These are phyloP conservation scores for Cathartes aura DNA, from an alignment of 2,113 vertebrate species.

Conservation along the genomic window DNA sequence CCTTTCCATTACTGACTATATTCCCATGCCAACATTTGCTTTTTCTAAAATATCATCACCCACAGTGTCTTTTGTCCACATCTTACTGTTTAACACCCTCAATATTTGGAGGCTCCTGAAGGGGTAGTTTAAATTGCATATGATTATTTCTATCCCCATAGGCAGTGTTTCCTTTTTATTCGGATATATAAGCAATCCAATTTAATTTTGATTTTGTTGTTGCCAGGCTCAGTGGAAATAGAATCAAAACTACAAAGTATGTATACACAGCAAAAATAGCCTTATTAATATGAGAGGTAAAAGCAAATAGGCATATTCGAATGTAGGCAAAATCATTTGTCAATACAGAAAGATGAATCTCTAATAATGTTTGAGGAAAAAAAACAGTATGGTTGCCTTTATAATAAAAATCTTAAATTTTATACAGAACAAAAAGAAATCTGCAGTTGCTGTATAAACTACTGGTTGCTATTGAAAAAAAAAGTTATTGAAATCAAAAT, in stretches of 20 bases:
- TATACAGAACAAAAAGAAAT: not conserved
- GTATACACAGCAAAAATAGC: not conserved
- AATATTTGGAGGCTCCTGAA: not conserved
- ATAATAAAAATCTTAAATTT: not conserved
- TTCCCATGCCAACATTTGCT: not conserved
- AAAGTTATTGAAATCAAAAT: not conserved
- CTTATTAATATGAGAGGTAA: not conserved
- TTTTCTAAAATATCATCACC: not conserved
- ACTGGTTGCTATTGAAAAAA: not conserved
- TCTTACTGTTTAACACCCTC: not conserved
- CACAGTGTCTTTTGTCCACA: not conserved
- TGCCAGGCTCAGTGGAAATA: not conserved
- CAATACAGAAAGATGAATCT: not conserved
- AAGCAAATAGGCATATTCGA: not conserved
- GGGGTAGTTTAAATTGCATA: not conserved
- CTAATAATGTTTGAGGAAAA: not conserved
- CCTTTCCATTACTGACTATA: not conserved
- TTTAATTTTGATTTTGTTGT: constrained; percentile 14
- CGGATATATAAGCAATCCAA: not conserved
- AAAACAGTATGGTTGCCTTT: not conserved
- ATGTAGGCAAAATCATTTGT: not conserved
- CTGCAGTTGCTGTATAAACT: not conserved
- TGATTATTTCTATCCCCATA: not conserved
- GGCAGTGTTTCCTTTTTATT: not conserved
- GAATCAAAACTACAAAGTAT: not conserved